Percentiles rank a stretch among this genome's conserved stretches.
phyloP scores from a whole-genome alignment of 2,888 invertebrate genomes.

The Heliconius erato region DNA sequence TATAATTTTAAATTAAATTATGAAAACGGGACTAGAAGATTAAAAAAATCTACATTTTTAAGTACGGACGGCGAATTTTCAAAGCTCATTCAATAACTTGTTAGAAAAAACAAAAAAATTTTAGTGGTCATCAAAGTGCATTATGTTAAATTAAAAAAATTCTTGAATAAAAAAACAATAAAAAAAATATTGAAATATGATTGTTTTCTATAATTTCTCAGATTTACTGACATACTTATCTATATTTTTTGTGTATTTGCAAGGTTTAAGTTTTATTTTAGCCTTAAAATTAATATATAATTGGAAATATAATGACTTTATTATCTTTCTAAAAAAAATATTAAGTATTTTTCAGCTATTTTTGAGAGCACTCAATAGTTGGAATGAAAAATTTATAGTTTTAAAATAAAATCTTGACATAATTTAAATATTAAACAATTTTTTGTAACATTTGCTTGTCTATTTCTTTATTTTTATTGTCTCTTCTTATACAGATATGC shows the following conservation, averaged over 20 bases:
- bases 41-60: conserved; percentile 55
- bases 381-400: not conserved
- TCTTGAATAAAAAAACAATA: too few relatives aligned
- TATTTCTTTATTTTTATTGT: conserved; percentile 37
- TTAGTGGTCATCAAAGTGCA: not conserved
- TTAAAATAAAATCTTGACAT: not conserved
- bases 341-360: not conserved
- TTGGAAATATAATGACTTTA: not conserved
- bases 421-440: too few relatives aligned
- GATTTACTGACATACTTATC: not conserved
- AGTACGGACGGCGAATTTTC: conserved; percentile 67
- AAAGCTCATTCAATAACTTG: conserved; percentile 63
- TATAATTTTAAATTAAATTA: conserved; percentile 47
- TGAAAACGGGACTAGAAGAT: conserved; percentile 77
- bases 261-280: not conserved
- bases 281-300: not conserved
- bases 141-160: too few relatives aligned
- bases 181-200: too few relatives aligned
- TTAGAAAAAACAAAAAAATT: conserved; percentile 3
- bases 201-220: not conserved
- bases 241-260: not conserved
- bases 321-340: not conserved
- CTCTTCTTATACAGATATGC: conserved; percentile 28
- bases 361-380: not conserved
- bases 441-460: not conserved